phyloP scores from a whole-genome alignment of 2,113 vertebrate genomes.

The Tragulus kanchil region DNA sequence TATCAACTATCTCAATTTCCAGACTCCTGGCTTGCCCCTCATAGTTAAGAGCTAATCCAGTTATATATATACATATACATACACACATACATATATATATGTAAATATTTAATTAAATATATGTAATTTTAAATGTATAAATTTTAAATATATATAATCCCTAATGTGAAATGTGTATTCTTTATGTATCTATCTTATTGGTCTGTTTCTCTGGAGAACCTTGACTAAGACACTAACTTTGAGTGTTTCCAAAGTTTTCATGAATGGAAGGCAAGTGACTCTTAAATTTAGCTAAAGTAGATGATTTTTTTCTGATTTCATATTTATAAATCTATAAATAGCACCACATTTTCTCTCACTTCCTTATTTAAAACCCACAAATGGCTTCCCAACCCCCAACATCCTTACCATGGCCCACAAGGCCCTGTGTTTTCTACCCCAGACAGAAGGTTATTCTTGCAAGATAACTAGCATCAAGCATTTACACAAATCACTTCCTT shows the following conservation, averaged over 20 bases:
- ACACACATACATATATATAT: neutral
- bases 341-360: neutral
- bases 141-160: neutral
- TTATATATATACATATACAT: neutral
- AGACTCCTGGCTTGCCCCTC: neutral
- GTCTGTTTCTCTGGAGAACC: neutral
- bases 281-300: constrained; percentile 21
- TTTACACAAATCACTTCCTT: neutral
- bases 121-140: neutral
- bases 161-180: neutral
- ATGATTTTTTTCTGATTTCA: neutral
- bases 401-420: neutral
- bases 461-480: neutral
- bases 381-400: neutral
- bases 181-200: neutral
- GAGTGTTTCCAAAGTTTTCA: neutral
- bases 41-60: neutral
- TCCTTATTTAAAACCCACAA: constrained; percentile 41
- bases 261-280: constrained; percentile 23
- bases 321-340: constrained; percentile 49
- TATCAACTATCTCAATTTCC: neutral
- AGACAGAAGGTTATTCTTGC: neutral
- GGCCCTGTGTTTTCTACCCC: neutral
- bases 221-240: neutral
- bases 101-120: neutral